These are phyloP conservation scores for Semaprochilodus insignis DNA, from an alignment of 2,797 vertebrate species.

Conservation along the genomic window DNA sequence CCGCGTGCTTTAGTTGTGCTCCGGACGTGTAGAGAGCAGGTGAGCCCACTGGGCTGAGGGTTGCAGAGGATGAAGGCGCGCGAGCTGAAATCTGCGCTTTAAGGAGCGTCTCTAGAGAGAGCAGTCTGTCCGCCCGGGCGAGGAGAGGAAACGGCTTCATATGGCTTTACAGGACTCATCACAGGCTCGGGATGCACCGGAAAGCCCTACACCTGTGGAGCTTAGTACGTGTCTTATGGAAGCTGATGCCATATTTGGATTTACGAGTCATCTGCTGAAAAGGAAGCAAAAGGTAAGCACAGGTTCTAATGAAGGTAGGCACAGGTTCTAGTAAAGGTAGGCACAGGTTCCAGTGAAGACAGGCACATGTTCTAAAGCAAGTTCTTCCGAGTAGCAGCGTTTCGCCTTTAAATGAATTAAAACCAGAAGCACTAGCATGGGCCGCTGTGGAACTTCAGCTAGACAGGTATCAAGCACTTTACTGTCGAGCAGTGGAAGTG, in stretches of 20 bases:
- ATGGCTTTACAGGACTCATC: conserved; percentile 81
- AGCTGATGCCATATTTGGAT: conserved; percentile 84
- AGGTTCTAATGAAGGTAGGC: too few relatives aligned
- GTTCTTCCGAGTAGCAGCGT: too few relatives aligned
- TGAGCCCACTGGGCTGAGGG: background rate
- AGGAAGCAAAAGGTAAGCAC: conserved; percentile 78
- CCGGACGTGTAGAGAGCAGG: conserved; percentile 5
- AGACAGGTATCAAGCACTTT: background rate
- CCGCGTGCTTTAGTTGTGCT: conserved; percentile 16
- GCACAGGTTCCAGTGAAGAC: too few relatives aligned
- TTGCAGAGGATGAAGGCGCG: background rate
- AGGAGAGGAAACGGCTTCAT: conserved; percentile 19
- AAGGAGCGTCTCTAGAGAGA: background rate
- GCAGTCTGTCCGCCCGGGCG: background rate
- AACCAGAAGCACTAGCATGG: too few relatives aligned
- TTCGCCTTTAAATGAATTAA: too few relatives aligned
- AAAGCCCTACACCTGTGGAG: conserved; percentile 76
- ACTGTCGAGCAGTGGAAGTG: background rate
- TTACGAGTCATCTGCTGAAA: conserved; percentile 78
- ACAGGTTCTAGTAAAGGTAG: too few relatives aligned
- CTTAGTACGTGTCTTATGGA: conserved; percentile 79
- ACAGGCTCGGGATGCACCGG: conserved; percentile 72
- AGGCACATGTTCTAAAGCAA: too few relatives aligned
- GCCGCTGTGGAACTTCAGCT: background rate
- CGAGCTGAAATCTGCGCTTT: background rate